These are phyloP conservation scores for Strigamia maritima DNA, from an alignment of 2,888 invertebrate species.

Conservation along the genomic window DNA sequence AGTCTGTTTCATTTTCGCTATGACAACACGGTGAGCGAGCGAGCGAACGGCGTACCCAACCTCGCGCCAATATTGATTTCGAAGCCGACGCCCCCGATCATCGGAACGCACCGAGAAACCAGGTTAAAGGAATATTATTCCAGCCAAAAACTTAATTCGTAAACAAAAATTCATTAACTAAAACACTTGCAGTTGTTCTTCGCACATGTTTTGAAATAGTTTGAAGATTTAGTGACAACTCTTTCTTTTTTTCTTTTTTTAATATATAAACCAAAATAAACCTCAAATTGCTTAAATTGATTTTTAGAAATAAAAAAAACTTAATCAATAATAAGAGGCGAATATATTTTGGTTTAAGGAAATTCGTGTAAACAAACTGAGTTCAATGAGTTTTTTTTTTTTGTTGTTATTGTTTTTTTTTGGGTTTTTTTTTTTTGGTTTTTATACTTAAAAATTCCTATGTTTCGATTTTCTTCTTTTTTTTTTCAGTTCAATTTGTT, in stretches of 20 bases:
- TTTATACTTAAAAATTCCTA: no score
- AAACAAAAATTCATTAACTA: conserved; percentile 1
- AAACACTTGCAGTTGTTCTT: no score
- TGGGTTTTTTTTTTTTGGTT: no score
- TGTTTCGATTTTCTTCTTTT: no score
- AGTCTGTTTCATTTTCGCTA: conserved; percentile 23
- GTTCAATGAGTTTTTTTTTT: no score
- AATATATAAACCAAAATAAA: neutral
- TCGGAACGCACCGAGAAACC: neutral
- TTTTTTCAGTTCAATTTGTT: no score
- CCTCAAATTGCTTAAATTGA: neutral
- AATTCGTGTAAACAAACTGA: no score
- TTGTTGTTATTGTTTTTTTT: no score
- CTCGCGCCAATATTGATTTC: conserved; percentile 23
- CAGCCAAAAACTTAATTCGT: neutral
- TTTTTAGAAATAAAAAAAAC: neutral
- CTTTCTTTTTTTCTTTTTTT: no score
- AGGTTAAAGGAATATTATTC: conserved; percentile 19
- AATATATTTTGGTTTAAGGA: neutral
- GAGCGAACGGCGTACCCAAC: conserved; percentile 16
- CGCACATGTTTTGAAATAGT: no score
- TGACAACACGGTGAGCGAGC: conserved; percentile 19
- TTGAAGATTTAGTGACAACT: neutral
- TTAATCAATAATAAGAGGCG: neutral
- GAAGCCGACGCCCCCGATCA: conserved; percentile 23